phyloP scores from a whole-genome alignment of 2,113 vertebrate species.

The Megaceryle maxima region DNA sequence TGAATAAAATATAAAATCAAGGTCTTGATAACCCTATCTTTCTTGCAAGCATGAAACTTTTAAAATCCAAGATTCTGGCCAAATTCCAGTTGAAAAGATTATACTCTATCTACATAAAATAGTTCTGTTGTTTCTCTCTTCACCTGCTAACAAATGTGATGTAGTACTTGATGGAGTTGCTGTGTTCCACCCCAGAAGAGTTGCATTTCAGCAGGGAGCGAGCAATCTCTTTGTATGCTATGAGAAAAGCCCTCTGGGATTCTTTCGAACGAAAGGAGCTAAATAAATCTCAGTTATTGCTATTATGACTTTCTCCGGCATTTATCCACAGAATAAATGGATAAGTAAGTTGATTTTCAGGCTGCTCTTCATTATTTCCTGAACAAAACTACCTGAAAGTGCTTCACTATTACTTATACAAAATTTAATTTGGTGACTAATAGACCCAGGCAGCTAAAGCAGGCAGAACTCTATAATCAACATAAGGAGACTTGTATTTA shows the following conservation, averaged over 20 bases:
- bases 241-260: conserved; percentile 46
- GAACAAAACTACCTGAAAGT: conserved; percentile 66
- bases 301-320: conserved; percentile 38
- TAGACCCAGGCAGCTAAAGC: conserved; percentile 38
- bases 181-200: conserved; percentile 45
- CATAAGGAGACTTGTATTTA: conserved; percentile 52
- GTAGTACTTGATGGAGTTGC: not conserved
- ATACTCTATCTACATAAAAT: not conserved
- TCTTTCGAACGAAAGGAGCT: conserved; percentile 46
- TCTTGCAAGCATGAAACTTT: not conserved
- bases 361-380: conserved; percentile 67
- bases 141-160: conserved; percentile 26
- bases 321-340: conserved; percentile 61
- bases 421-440: conserved; percentile 74
- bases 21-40: not conserved
- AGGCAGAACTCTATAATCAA: conserved; percentile 29
- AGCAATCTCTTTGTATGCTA: conserved; percentile 40
- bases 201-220: conserved; percentile 51
- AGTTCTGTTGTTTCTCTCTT: not conserved
- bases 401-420: conserved; percentile 61
- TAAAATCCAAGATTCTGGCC: not conserved
- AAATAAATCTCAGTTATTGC: conserved; percentile 61
- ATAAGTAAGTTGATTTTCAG: conserved; percentile 60
- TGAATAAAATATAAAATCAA: not conserved
- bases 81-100: not conserved